phyloP scores from a whole-genome alignment of 2,797 vertebrate species.

The Threskiornis aethiopicus region DNA sequence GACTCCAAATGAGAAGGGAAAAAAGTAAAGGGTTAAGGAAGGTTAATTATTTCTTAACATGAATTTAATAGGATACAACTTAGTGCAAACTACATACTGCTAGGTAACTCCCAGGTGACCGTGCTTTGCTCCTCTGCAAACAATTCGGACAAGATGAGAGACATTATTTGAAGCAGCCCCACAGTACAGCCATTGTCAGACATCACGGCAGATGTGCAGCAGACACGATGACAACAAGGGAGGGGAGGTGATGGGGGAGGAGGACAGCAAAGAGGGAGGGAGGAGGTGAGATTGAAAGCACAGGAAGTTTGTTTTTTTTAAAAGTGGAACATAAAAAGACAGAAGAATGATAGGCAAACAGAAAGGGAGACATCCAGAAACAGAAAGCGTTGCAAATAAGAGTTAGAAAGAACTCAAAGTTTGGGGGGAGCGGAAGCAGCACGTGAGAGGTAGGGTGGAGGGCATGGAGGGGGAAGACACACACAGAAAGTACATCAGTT shows the following conservation, averaged over 20 bases:
- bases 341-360: neutral
- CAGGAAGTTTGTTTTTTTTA: neutral
- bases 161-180: constrained; percentile 83
- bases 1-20: neutral
- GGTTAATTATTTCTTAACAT: neutral
- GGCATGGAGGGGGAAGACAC: constrained; percentile 39
- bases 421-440: neutral
- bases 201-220: constrained; percentile 66
- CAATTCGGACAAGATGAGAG: constrained; percentile 78
- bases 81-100: constrained; percentile 82
- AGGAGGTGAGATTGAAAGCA: neutral
- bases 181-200: constrained; percentile 81
- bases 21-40: neutral
- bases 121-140: constrained; percentile 83
- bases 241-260: neutral
- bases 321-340: neutral
- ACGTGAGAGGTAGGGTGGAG: neutral
- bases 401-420: constrained; percentile 9
- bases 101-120: constrained; percentile 82
- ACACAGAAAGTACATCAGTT: constrained; percentile 56
- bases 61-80: constrained; percentile 14
- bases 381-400: neutral
- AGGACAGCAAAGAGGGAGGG: neutral
- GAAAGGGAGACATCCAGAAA: neutral
- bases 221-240: constrained; percentile 29